phyloP scores from a whole-genome alignment of 1,140 invertebrate species.

The Planococcus citri region DNA sequence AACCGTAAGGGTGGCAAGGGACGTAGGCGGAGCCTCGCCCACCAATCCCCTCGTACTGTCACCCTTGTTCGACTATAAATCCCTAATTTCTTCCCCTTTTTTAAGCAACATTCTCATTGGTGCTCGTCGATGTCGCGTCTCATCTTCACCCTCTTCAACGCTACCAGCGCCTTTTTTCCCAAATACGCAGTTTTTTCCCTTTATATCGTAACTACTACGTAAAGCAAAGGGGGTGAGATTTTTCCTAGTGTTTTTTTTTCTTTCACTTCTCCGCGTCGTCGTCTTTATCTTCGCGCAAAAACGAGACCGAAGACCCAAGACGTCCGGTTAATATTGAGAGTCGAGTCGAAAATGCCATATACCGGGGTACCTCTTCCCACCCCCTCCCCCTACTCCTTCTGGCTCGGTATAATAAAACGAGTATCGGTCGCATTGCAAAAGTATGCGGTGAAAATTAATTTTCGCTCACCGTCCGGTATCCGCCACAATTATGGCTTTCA shows the following conservation, averaged over 20 bases:
- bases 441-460: not conserved
- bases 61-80: constrained; percentile 2
- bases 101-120: not conserved
- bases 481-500: not conserved
- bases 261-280: too few relatives aligned
- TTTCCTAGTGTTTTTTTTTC: too few relatives aligned
- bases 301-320: too few relatives aligned
- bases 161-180: not conserved
- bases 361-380: too few relatives aligned
- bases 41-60: constrained; percentile 1
- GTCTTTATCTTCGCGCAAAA: too few relatives aligned
- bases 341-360: too few relatives aligned
- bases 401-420: constrained; percentile 1
- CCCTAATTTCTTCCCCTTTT: constrained; percentile 6
- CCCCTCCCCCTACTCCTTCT: too few relatives aligned
- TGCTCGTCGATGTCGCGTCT: constrained; percentile 1
- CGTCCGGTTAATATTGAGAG: too few relatives aligned
- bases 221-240: too few relatives aligned
- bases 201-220: too few relatives aligned
- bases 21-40: not conserved
- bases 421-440: not conserved
- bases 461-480: not conserved
- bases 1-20: not conserved
- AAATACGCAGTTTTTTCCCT: too few relatives aligned
- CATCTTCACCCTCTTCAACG: not conserved